Evolutionary conservation across 2,113 vertebrate genomes (phyloP).

Genomic region (Chionomys nivalis): DNA sequence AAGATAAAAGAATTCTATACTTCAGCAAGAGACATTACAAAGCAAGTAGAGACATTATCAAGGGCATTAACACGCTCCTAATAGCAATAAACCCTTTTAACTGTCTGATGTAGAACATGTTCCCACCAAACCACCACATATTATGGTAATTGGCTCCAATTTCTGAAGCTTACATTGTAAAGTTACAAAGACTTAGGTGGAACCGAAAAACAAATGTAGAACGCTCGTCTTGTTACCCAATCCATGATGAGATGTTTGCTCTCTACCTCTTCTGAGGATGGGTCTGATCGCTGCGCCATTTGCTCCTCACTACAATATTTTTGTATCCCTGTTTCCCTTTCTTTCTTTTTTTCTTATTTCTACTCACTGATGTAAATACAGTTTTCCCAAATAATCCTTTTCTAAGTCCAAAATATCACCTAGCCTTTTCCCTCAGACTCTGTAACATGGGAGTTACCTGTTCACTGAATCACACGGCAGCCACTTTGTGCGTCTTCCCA

Average conservation of each 20-base stretch:
- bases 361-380: slow-evolving; percentile 52
- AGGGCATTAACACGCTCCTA: slow-evolving; percentile 91
- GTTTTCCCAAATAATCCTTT: slow-evolving; percentile 55
- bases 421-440: slow-evolving; percentile 12
- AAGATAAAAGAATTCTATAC: slow-evolving; percentile 93
- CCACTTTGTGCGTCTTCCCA: slow-evolving; percentile 41
- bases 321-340: slow-evolving; percentile 56
- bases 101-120: slow-evolving; percentile 90
- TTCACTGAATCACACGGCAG: slow-evolving; percentile 32
- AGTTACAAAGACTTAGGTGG: slow-evolving; percentile 85
- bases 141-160: slow-evolving; percentile 90
- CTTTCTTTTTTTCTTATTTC: slow-evolving; percentile 65
- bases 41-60: slow-evolving; percentile 91
- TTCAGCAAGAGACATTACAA: slow-evolving; percentile 92
- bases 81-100: slow-evolving; percentile 93
- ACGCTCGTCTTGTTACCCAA: slow-evolving; percentile 71
- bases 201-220: slow-evolving; percentile 81
- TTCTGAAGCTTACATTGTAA: slow-evolving; percentile 86
- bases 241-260: slow-evolving; percentile 45
- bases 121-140: slow-evolving; percentile 89
- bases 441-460: slow-evolving; percentile 50
- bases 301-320: slow-evolving; percentile 61
- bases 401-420: slow-evolving; percentile 59
- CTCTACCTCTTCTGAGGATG: slow-evolving; percentile 32
- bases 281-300: slow-evolving; percentile 41